Evolutionary conservation across 2,888 invertebrate species (phyloP), one percentile per base, ranked within the genome.

Genomic region (Oxytorus armatus): DNA sequence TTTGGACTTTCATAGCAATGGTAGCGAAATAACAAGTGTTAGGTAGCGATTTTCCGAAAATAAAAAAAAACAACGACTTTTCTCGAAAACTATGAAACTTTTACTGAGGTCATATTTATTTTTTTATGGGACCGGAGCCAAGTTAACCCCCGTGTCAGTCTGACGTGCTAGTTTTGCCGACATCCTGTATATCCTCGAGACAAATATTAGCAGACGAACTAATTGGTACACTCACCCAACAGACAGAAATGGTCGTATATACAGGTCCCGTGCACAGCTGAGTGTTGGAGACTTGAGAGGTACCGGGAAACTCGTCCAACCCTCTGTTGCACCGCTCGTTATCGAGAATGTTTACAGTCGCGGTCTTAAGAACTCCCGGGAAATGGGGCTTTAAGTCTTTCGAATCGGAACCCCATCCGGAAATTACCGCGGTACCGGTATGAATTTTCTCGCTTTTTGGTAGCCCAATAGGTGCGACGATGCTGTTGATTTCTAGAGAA

Each of bases 361-460:
- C 88, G 4, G 83, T 88, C 63, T 91, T 90, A 11, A 92, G 89
- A 11, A 84, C 74, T 0, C 61, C 51, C 10, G 91, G 89, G 33
- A 86, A 44, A 7, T 18, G n/a, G 0, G 88, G 86, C 0, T 10
- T 0, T 1, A 68, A 0, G 0, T 75, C 70, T 33, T 86, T 88
- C 3, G 89, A 89, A 10, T 85, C 83, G 5, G 91, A 91, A 1
- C 95, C 95, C 95, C 95, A 95, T 0, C 95, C 95, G 11, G 93
- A 94, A 36, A 95, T 88, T 0, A 92, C 87, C 5, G 94, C 84
- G 0, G 92, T 90, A 25, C 94, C 94, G 0, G 93, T 93, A 5
- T 93, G 92, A 78, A 93, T 90, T 4, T 94, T 92, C 0, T 93
- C 93, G 29, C 93, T 92, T 11, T 92, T 88, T 11, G 95, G 94